Base-by-base conservation (phyloP, 92 coral and sea anemone genomes). In the Porites rus region DNA sequence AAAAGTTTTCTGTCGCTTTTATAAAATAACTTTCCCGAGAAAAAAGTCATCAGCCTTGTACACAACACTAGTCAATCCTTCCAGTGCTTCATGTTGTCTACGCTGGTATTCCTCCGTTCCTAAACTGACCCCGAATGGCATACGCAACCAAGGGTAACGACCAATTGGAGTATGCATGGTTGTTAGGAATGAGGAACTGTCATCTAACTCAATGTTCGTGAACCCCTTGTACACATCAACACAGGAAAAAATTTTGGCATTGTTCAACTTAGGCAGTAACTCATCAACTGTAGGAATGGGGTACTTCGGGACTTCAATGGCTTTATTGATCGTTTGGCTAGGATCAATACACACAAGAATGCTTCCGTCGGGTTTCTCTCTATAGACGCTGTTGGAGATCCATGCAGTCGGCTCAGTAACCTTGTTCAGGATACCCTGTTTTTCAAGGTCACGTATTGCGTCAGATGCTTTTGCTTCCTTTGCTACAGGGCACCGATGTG, bases 351-450 rank as follows among this genome's bases (percentile, higher is more conserved):
- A 75, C 25, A 75, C 88, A 16, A 75, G 81, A 25, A 84, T 50
- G 61, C 76, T 75, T 21, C 88, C 88, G 75, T 74, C 81, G 28
- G 28, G 89, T 76, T 76, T 84, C 53, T 85, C 83, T 76, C 83
- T 85, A 69, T 76, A 76, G 58, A 66, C 89, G 56, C 82, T 75
- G 88, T 84, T 84, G 46, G 82, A 75, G 82, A 84, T 84, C 80
- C 88, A 84, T 54, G 82, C 75, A 8, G 88, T 84, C 14, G 82
- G 88, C 67, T 84, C 88, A 65, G 65, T 83, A 56, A 83, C 87
- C 61, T 83, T 83, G 51, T 83, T 2, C 73, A 83, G 56, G 80
- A 83, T 83, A 84, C 88, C 88, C 43, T 74, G 88, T 9, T 74
- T 74, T 31, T 84, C 81, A 9, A 74, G 61, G 81, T 84, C 81